Conservation (phyloP, 1,140 invertebrate species). For the Oncopeltus fasciatus region DNA sequence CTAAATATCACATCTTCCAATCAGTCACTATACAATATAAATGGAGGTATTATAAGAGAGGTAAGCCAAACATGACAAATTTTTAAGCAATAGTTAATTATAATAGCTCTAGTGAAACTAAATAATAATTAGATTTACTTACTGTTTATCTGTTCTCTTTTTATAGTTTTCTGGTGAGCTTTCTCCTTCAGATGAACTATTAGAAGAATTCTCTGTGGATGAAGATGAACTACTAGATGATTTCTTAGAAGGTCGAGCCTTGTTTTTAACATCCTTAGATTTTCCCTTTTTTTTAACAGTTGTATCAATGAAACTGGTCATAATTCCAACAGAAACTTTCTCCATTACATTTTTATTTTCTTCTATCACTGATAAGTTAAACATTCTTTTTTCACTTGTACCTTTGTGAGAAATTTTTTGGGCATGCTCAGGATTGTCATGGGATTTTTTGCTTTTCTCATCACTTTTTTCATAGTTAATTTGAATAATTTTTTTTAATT, state of each 20-base stretch:
- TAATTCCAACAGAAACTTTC: conserved; percentile 1
- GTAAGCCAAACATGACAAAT: too few relatives aligned
- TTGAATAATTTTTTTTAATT: not conserved
- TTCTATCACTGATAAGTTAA: not conserved
- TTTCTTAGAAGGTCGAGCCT: not conserved
- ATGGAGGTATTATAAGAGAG: too few relatives aligned
- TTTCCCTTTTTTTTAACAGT: not conserved
- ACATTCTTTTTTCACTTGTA: not conserved
- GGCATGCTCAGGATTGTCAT: not conserved
- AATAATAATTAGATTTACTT: too few relatives aligned
- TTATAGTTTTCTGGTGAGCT: not conserved
- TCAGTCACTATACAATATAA: too few relatives aligned
- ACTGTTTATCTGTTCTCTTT: not conserved
- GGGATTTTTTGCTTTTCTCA: not conserved
- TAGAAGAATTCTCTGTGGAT: not conserved
- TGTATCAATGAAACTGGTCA: conserved; percentile 9
- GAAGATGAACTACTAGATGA: not conserved
- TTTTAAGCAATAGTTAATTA: too few relatives aligned
- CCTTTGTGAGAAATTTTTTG: not conserved
- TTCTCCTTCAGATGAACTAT: not conserved
- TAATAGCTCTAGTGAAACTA: too few relatives aligned
- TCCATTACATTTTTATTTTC: not conserved
- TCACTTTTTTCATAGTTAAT: not conserved
- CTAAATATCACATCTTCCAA: too few relatives aligned
- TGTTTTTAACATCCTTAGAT: not conserved